phyloP scores from a whole-genome alignment of 1,140 invertebrate species.

The Apis cerana region DNA sequence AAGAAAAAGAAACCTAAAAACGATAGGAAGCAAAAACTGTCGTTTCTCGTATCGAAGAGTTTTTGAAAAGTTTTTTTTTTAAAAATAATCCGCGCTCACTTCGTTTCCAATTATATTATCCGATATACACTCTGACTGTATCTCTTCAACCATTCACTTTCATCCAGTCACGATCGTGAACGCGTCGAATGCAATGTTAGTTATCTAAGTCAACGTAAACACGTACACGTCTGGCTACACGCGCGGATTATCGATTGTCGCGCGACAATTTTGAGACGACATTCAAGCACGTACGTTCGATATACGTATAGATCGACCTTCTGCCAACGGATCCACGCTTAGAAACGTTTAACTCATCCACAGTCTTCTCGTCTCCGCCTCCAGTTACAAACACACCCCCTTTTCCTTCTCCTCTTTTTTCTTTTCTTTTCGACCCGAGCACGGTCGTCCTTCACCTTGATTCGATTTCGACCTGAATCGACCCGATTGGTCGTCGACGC shows the following conservation, averaged over 20 bases:
- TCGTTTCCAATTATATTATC: no score
- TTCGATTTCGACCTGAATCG: constrained; percentile 9
- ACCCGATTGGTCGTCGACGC: neutral
- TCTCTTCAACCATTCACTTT: neutral
- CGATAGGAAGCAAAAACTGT: no score
- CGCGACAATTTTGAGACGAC: constrained; percentile 17
- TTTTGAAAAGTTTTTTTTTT: no score
- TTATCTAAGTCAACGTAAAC: constrained; percentile 30
- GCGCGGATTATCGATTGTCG: constrained; percentile 9
- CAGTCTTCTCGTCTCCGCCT: neutral
- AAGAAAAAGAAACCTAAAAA: no score
- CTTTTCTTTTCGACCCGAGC: neutral
- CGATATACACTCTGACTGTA: neutral
- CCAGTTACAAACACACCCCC: neutral
- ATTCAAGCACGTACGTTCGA: constrained; percentile 20
- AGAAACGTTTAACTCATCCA: no score
- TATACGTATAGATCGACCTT: constrained; percentile 24
- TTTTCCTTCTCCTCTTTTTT: neutral
- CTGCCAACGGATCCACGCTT: neutral
- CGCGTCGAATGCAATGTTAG: neutral
- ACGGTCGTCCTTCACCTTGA: constrained; percentile 24
- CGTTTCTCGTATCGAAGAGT: no score
- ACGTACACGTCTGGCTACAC: constrained; percentile 13
- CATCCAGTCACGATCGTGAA: neutral
- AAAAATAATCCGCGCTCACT: no score